These are phyloP conservation scores for Tadarida brasiliensis DNA, from an alignment of 2,797 vertebrate species.

Conservation along the genomic window DNA sequence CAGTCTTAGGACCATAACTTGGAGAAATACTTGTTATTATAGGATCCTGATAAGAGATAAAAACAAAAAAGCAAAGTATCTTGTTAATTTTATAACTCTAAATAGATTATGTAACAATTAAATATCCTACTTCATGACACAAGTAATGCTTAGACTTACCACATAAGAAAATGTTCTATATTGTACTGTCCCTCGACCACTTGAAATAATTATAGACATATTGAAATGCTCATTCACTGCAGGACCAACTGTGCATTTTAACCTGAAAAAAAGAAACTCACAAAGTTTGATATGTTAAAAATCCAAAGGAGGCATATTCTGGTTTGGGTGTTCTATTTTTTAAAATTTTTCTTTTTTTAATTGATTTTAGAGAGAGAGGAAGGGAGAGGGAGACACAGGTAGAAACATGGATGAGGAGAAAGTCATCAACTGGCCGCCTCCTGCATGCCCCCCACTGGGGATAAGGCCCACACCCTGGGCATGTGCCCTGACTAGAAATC, in stretches of 20 bases:
- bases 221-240: constrained; percentile 89
- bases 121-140: constrained; percentile 44
- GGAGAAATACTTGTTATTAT: constrained; percentile 94
- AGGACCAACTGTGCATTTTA: constrained; percentile 91
- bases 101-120: not conserved
- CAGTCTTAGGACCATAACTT: constrained; percentile 94
- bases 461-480: too few species aligned
- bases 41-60: constrained; percentile 90
- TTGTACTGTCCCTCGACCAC: constrained; percentile 88
- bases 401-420: too few species aligned
- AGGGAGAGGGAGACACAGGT: too few species aligned
- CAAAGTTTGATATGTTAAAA: constrained; percentile 67
- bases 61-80: constrained; percentile 68
- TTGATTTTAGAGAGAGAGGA: too few species aligned
- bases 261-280: constrained; percentile 84
- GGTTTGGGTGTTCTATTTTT: not conserved
- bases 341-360: too few species aligned
- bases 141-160: constrained; percentile 89
- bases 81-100: constrained; percentile 55
- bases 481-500: too few species aligned
- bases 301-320: constrained; percentile 67
- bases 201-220: constrained; percentile 92
- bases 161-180: constrained; percentile 94
- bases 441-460: too few species aligned
- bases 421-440: too few species aligned